Conservation (phyloP, 2,797 vertebrate species). For the Pantherophis alleghaniensis region DNA sequence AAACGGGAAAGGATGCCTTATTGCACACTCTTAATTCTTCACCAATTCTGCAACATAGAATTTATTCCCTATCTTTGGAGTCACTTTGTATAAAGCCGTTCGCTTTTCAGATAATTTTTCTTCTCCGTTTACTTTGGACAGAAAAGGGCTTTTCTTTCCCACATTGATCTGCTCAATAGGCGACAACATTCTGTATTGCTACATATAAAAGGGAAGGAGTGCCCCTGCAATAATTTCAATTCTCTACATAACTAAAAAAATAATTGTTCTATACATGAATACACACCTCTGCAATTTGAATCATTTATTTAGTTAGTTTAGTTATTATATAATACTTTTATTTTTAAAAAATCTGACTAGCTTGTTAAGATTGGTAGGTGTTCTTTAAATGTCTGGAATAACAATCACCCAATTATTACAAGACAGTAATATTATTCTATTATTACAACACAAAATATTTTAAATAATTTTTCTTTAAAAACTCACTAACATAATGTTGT, state of each 20-base stretch:
- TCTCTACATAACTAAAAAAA: constrained; percentile 20
- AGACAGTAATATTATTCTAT: neutral
- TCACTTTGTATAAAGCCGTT: constrained; percentile 11
- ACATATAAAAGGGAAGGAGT: constrained; percentile 19
- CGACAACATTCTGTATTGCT: neutral
- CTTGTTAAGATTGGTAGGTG: neutral
- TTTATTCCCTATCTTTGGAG: neutral
- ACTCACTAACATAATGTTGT: neutral
- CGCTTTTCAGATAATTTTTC: constrained; percentile 28
- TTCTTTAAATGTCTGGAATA: neutral
- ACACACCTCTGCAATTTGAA: neutral
- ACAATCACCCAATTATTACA: neutral
- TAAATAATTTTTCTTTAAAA: neutral
- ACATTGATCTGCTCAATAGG: constrained; percentile 27
- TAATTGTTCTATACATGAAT: neutral
- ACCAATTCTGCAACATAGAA: neutral
- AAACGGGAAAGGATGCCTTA: neutral
- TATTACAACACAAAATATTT: neutral
- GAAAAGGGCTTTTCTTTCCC: neutral
- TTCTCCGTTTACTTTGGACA: constrained; percentile 25
- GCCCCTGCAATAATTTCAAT: neutral
- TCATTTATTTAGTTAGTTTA: neutral
- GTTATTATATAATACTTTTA: neutral
- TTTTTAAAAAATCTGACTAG: neutral
- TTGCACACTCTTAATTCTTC: constrained; percentile 11